phyloP scores from a whole-genome alignment of 2,888 invertebrate species.

The Melikaiella ostensackeni region DNA sequence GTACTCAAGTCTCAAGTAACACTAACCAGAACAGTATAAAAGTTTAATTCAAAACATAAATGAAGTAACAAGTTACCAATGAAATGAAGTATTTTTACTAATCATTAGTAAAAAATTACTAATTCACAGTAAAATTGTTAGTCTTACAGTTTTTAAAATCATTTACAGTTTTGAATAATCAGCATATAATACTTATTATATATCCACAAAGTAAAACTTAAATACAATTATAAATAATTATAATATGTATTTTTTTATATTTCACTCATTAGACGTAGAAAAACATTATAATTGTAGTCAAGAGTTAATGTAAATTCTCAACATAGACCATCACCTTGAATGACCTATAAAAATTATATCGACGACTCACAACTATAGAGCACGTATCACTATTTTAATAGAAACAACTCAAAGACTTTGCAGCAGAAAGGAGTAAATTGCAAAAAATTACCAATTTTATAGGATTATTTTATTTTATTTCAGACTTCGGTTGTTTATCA shows the following conservation, averaged over 20 bases:
- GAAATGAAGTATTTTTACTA: too few species aligned
- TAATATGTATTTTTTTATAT: neutral
- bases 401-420: neutral
- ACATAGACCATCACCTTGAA: neutral
- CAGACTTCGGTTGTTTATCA: constrained; percentile 93
- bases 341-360: constrained; percentile 1
- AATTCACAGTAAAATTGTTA: too few species aligned
- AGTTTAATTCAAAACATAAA: too few species aligned
- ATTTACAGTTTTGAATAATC: too few species aligned
- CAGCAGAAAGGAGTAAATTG: neutral
- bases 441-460: neutral
- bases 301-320: neutral
- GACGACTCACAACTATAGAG: neutral
- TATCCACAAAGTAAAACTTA: too few species aligned
- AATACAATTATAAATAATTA: neutral
- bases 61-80: too few species aligned
- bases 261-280: neutral
- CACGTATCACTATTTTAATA: neutral
- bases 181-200: too few species aligned
- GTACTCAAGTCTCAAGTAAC: neutral
- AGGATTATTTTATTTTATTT: constrained; percentile 51
- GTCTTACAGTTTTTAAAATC: too few species aligned
- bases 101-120: too few species aligned
- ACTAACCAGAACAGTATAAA: constrained; percentile 40
- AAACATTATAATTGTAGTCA: neutral